Evolutionary conservation across 2,797 vertebrate genomes (phyloP).

Genomic region (Sylvilagus floridanus): DNA sequence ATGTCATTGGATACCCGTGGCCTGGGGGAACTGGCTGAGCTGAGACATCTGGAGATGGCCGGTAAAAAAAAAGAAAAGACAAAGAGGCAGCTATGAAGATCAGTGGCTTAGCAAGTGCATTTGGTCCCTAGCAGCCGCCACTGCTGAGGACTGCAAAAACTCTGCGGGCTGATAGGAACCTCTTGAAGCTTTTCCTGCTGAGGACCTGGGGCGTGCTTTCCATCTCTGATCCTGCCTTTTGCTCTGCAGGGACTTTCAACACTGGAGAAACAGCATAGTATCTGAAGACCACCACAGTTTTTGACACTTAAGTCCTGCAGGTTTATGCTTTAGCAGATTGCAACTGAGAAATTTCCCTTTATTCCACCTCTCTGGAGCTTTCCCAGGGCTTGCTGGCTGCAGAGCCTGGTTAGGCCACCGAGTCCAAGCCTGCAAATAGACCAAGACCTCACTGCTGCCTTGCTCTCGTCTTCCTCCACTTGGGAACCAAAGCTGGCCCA

Average conservation of each 20-base stretch:
- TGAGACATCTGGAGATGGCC: not conserved
- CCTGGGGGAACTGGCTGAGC: not conserved
- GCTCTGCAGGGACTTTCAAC: not conserved
- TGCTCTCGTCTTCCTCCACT: not conserved
- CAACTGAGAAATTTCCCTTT: not conserved
- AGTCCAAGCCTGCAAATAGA: not conserved
- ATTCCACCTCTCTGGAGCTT: not conserved
- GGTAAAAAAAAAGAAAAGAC: not conserved
- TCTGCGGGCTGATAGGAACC: not conserved
- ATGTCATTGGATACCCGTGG: too few relatives aligned
- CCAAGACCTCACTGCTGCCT: not conserved
- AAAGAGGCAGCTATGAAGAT: too few relatives aligned
- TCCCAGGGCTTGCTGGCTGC: too few relatives aligned
- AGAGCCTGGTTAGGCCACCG: not conserved
- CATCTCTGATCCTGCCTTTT: not conserved
- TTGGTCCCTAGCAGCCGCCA: too few relatives aligned
- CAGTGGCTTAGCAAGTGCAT: accelerated
- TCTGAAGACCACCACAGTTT: accelerated
- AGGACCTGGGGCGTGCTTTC: not conserved
- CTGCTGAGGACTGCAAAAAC: not conserved
- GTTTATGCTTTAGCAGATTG: not conserved
- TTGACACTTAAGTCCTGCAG: not conserved
- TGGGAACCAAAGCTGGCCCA: not conserved
- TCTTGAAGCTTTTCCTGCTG: not conserved
- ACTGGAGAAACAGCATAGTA: not conserved